Base-by-base conservation (phyloP, 2,113 vertebrate species). In the Phocoena phocoena region DNA sequence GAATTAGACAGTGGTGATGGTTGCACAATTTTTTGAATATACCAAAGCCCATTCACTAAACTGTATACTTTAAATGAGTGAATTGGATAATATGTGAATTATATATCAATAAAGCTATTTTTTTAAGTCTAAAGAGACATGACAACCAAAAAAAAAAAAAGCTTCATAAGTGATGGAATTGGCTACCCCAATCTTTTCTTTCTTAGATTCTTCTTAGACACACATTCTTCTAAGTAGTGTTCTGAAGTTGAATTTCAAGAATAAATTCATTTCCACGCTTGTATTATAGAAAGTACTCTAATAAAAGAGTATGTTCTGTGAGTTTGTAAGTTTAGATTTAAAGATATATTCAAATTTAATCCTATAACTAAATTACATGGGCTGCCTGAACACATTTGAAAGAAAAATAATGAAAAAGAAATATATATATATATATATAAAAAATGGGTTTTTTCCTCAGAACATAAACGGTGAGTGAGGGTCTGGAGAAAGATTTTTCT, bases 321-420 rank as follows among this genome's bases (percentile, higher is more conserved):
- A 77, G 38, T 73, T 55, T 89, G 0, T 67, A 93, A 93, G 11
- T 96, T 82, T 95, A 79, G 60, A 63, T 80, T 89, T 67, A 92
- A 88, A 84, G 25, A 88, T 81, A 53, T 58, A 88, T 74, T 93
- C 26, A 93, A 90, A 96, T 31, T 93, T 86, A 96, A 93, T 94
- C 47, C 58, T 68, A 88, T n/a, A 95, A 81, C 65, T 73, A 79
- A 96, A 94, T 95, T 58, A 83, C 15, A 85, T 20, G 89, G 60
- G 63, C 68, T 86, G 18, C 15, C 53, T 86, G 28, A 93, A 83
- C 15, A 93, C 36, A 93, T 90, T 18, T 79, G 31, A 79, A 90
- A 86, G n/a, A 68, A 95, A 95, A 95, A 79, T 58, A 86, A 77
- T 4, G 26, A 41, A 36, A 60, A 18, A 28, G 8, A 28, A 55